Conservation (phyloP, 2,888 invertebrate species). For the Lasiommata megera region DNA sequence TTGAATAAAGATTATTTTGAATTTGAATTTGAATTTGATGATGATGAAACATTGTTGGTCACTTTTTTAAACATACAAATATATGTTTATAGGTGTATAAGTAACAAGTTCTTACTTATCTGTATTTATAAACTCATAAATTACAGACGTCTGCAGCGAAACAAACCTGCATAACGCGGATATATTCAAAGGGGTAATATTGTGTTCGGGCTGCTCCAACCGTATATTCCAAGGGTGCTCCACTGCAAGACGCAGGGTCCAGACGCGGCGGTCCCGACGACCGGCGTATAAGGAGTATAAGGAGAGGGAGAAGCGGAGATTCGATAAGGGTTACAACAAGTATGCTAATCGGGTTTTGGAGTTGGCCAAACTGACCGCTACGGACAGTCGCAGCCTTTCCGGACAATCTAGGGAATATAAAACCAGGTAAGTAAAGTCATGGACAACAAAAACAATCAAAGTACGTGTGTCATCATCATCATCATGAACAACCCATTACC, state of each 20-base stretch:
- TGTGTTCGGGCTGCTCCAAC: conserved; percentile 59
- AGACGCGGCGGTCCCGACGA: conserved; percentile 33
- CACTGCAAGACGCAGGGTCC: conserved; percentile 46
- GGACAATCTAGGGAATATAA: conserved; percentile 22
- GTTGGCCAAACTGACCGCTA: conserved; percentile 15
- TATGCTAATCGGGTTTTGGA: conserved; percentile 24
- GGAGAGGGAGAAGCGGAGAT: neutral
- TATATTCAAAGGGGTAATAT: conserved; percentile 63
- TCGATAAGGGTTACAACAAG: neutral
- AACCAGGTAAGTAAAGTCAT: conserved; percentile 5
- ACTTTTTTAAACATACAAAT: too few relatives aligned
- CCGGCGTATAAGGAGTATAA: conserved; percentile 1
- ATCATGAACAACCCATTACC: too few relatives aligned
- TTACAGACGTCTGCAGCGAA: conserved; percentile 64
- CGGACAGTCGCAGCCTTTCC: conserved; percentile 12
- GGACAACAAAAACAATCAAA: too few relatives aligned
- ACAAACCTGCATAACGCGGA: conserved; percentile 57
- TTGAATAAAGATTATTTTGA: too few relatives aligned
- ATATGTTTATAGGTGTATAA: too few relatives aligned
- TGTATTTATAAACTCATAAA: neutral
- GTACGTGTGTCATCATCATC: too few relatives aligned
- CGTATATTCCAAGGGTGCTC: conserved; percentile 64
- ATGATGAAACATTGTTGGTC: too few relatives aligned
- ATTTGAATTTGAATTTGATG: too few relatives aligned
- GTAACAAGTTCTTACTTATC: too few relatives aligned